Percentiles rank a stretch among this genome's conserved stretches.
Conservation (phyloP, 2,113 vertebrate genomes). For the Albula glossodonta region DNA sequence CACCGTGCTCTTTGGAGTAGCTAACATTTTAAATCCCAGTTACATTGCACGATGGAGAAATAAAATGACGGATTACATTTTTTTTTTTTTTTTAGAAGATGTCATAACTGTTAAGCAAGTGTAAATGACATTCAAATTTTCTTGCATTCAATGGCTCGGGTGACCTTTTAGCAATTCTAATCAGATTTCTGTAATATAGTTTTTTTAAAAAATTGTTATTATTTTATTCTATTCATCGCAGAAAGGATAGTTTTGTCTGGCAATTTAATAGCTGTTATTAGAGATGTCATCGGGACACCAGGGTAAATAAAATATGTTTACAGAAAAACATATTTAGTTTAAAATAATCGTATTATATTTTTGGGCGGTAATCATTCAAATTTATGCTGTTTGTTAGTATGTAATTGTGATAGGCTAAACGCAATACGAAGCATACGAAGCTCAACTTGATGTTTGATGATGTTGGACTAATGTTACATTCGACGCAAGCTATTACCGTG, state of each 20-base stretch:
- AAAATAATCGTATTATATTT: not conserved
- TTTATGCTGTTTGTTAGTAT: not conserved
- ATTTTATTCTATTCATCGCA: not conserved
- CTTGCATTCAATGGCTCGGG: not conserved
- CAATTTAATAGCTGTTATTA: not conserved
- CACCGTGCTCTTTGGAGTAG: conserved; percentile 24
- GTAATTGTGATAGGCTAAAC: not conserved
- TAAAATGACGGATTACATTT: conserved; percentile 14
- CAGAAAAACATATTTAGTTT: not conserved
- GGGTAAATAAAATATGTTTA: too few species aligned
- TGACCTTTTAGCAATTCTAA: not conserved
- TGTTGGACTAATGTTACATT: not conserved
- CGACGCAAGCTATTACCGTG: not conserved
- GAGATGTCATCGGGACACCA: too few species aligned
- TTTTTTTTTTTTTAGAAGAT: conserved; percentile 3
- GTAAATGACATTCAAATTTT: not conserved
- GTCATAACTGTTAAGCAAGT: conserved; percentile 4
- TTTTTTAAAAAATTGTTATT: not conserved
- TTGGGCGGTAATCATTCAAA: not conserved
- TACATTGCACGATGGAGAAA: conserved; percentile 7
- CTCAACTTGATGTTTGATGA: not conserved
- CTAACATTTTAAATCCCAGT: conserved; percentile 4
- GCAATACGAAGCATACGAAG: not conserved
- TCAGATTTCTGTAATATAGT: not conserved
- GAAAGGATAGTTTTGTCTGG: not conserved